Evolutionary conservation across 2,113 vertebrate species (phyloP), one percentile per base, ranked within the genome.

Genomic region (Uria lomvia): DNA sequence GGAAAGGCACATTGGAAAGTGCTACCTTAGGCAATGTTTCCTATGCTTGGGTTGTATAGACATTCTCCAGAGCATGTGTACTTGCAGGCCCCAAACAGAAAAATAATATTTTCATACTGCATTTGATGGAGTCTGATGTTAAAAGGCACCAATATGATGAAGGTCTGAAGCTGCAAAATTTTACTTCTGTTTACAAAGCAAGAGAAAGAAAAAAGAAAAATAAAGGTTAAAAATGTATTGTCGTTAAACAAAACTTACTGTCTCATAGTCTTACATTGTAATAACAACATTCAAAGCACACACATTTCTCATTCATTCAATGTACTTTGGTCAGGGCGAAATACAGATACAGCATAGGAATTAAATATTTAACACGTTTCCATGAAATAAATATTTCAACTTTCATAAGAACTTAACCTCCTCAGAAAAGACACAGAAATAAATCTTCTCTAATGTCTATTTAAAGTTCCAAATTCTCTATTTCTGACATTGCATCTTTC

Each of bases 181-280:
- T 79, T 72, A 42, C 18, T 23, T 2, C 6, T 53, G 11, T 72
- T 86, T 75, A n/a, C 21, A 79, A 88, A 82, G 6, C 9, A 40
- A n/a, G 20, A 2, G 11, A 2, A 17, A 42, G 5, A 2, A 5
- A 6, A 11, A 30, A 42, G 16, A 65, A 22, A 53, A 70, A 36
- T 17, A 23, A 29, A 47, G 2, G 0, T 27, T 71, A 15, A 42
- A 60, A 55, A 32, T 26, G 0, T 15, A 3, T 38, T 19, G 12
- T 34, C 71, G 4, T 8, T 49, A 49, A 2, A 6, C 5, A 77
- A 86, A 78, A 36, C 4, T 49, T 47, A 15, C 8, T 20, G 10
- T 36, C 4, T 82, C 66, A 47, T 10, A 70, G 5, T 27, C 22
- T 49, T 59, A 58, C 5, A 66, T 67, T 95, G n/a, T 59, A 86